These are phyloP conservation scores for Adelognathus sp. DNA, from an alignment of 2,888 invertebrate species.

Conservation along the genomic window DNA sequence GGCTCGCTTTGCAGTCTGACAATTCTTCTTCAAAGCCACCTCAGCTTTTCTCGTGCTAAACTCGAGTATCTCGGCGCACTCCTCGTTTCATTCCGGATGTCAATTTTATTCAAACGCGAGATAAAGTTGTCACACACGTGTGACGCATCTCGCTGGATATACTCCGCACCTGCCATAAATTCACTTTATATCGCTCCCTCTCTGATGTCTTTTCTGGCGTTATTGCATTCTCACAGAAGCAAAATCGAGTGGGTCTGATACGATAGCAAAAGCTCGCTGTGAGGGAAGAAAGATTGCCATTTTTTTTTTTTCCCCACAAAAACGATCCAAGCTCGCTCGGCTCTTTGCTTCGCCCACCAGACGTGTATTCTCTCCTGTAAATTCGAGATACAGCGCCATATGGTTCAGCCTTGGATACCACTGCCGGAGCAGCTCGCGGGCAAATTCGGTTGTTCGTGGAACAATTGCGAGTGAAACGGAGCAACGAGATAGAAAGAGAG, in stretches of 20 bases:
- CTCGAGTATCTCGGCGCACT: neutral
- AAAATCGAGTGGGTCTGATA: conserved; percentile 31
- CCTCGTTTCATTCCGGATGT: conserved; percentile 8
- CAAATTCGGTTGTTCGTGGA: neutral
- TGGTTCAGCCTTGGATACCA: neutral
- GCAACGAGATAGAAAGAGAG: conserved; percentile 3
- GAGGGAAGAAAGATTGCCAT: neutral
- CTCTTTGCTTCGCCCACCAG: neutral
- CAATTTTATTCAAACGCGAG: conserved; percentile 10
- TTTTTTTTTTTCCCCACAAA: neutral
- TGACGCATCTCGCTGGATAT: neutral
- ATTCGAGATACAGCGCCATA: neutral
- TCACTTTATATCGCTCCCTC: too few species aligned
- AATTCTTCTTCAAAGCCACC: neutral
- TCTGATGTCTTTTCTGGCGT: conserved; percentile 6
- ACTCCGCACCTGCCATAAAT: conserved; percentile 37
- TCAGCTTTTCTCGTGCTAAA: neutral
- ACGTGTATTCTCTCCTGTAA: neutral
- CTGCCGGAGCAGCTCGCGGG: neutral
- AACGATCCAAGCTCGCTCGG: neutral
- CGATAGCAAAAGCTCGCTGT: conserved; percentile 20
- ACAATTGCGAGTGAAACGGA: conserved; percentile 22
- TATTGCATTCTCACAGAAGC: conserved; percentile 29
- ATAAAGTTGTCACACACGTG: neutral
- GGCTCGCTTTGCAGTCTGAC: too few species aligned